A percentile compares a stretch with the other conserved stretches of the same genome.
phyloP scores from a whole-genome alignment of 2,113 vertebrate genomes.

The Accipiter virgatus region DNA sequence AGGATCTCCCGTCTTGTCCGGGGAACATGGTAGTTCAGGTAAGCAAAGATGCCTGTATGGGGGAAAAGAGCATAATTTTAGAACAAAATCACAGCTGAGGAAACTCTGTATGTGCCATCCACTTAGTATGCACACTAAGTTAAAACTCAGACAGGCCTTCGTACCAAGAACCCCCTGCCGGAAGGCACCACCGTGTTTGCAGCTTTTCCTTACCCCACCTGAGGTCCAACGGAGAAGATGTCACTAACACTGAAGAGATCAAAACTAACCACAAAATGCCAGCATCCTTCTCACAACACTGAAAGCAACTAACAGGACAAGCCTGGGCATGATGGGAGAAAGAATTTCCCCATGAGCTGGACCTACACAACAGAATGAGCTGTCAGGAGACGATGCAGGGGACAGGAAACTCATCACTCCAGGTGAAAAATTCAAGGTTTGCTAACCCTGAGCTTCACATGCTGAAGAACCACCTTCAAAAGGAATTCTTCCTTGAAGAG shows the following conservation, averaged over 20 bases:
- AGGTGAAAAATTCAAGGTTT: not conserved
- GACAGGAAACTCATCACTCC: not conserved
- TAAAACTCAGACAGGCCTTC: not conserved
- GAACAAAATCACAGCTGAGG: not conserved
- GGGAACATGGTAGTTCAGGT: constrained; percentile 97
- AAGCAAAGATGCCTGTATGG: constrained; percentile 92
- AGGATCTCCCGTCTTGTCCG: constrained; percentile 93
- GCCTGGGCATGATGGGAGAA: rapidly evolving
- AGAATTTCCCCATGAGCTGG: not conserved
- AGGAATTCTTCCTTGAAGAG: not conserved
- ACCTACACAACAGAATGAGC: rapidly evolving
- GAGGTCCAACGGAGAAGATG: not conserved
- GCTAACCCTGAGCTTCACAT: not conserved
- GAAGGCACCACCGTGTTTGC: rapidly evolving
- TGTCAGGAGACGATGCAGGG: not conserved
- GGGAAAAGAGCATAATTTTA: not conserved
- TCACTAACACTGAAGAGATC: not conserved
- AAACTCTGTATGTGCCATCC: no score
- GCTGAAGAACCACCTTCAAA: not conserved
- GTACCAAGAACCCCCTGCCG: not conserved
- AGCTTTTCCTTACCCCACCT: not conserved
- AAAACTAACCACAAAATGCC: not conserved
- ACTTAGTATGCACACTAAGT: rapidly evolving
- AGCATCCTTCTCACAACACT: not conserved
- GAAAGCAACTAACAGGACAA: not conserved